Evolutionary conservation across 2,113 vertebrate genomes (phyloP), one percentile per base, ranked within the genome.

Genomic region (Crotalus tigris): DNA sequence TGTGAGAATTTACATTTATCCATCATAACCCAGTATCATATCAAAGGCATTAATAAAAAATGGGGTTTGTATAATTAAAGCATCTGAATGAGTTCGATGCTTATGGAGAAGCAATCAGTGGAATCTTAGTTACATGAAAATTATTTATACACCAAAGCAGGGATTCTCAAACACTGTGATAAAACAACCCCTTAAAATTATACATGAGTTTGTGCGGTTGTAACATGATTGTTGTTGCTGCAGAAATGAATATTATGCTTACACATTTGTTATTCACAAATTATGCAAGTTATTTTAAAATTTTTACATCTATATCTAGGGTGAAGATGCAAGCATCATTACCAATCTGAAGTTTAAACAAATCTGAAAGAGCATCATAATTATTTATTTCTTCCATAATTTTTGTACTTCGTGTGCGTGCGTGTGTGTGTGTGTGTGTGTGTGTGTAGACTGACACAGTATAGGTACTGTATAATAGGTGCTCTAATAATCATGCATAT

Each of bases 101-200:
- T 10, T 89, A 29, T 57, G 1, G 15, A 57, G 81, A 44, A 85
- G 0, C 7, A 53, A 4, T 33, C 11, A 54, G 44, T 9, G 6
- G 69, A 1, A 39, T 17, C 0, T 0, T 58, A n/a, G 24, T 2
- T 5, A 0, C 9, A 8, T 46, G 44, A 51, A 57, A 53, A 87
- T 0, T 44, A 29, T 44, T 49, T 33, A 1, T 57, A 4, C 55
- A 57, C 55, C 55, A 57, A 57, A 57, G 55, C 17, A 57, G 17
- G 55, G 55, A 57, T 57, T 57, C 55, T 55, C 54, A 55, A 55
- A 55, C 13, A 55, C 4, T 57, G 55, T 57, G 55, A 57, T 57
- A 57, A 57, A 15, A 57, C 15, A 19, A 57, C 55, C 3, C 55
- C 55, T 5, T 57, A 57, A 57, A 57, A 57, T 57, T 57, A 57